phyloP scores from a whole-genome alignment of 2,113 vertebrate species.

The Numenius arquata region DNA sequence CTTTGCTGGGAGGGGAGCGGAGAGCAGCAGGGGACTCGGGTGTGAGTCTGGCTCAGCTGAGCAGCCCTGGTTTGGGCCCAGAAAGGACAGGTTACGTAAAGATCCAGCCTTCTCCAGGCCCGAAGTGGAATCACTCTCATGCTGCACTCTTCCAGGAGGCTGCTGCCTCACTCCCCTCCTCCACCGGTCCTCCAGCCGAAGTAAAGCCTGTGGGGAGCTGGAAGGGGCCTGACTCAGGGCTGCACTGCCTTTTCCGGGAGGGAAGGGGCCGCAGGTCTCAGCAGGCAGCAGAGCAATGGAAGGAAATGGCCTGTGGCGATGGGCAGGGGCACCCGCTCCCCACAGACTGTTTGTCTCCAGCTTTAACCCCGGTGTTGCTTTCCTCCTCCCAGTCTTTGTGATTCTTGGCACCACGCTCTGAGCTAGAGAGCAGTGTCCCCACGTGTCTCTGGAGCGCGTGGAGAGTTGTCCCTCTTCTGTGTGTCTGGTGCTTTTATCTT shows the following conservation, averaged over 20 bases:
- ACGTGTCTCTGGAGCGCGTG: background rate
- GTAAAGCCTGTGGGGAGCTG: background rate
- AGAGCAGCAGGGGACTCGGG: background rate
- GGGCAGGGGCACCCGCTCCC: constrained; percentile 14
- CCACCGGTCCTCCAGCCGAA: background rate
- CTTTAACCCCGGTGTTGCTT: background rate
- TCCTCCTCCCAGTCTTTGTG: background rate
- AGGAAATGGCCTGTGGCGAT: constrained; percentile 62
- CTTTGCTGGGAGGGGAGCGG: background rate
- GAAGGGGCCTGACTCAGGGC: background rate
- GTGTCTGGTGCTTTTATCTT: background rate
- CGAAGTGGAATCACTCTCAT: background rate
- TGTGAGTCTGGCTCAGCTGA: background rate
- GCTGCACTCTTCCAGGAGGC: background rate
- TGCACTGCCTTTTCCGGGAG: background rate
- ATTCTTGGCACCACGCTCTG: constrained; percentile 4
- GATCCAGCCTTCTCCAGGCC: background rate
- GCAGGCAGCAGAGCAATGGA: constrained; percentile 30
- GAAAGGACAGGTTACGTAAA: background rate
- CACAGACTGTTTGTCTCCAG: constrained; percentile 25
- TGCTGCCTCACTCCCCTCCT: background rate
- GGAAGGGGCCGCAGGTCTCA: constrained; percentile 23
- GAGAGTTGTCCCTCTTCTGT: background rate
- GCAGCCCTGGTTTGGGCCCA: background rate
- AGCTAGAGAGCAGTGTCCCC: background rate